A percentile compares a stretch with the other conserved stretches of the same genome.
phyloP scores from a whole-genome alignment of 2,888 invertebrate genomes.

The Incurvaria masculella region DNA sequence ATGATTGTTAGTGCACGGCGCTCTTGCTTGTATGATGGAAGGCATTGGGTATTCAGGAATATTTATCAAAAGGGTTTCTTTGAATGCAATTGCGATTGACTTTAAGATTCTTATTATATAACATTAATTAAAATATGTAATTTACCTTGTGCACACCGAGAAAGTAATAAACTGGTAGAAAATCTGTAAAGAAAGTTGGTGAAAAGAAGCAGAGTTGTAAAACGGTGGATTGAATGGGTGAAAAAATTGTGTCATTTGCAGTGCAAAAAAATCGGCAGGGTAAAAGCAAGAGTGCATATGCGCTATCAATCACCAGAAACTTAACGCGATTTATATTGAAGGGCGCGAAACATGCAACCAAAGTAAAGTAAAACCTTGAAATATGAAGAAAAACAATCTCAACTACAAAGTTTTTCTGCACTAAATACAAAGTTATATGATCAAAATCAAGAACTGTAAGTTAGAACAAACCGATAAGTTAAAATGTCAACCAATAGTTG shows the following conservation, averaged over 20 bases:
- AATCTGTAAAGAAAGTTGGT: too few relatives aligned
- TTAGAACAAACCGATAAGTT: not conserved
- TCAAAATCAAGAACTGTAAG: not conserved
- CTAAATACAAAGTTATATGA: too few relatives aligned
- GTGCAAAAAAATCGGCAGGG: not conserved
- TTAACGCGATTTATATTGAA: constrained; percentile 8
- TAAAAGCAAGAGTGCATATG: constrained; percentile 29
- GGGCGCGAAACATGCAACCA: not conserved
- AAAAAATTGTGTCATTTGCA: not conserved
- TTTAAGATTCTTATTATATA: too few relatives aligned
- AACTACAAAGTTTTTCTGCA: too few relatives aligned
- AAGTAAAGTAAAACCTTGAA: not conserved
- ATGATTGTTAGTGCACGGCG: constrained; percentile 44
- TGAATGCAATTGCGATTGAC: not conserved
- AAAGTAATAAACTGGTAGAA: constrained; percentile 1
- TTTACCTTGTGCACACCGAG: not conserved
- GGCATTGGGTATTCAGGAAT: too few relatives aligned
- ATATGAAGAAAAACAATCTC: too few relatives aligned
- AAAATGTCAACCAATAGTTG: too few relatives aligned
- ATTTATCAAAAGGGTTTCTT: too few relatives aligned
- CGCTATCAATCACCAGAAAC: constrained; percentile 47
- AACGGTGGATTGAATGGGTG: not conserved
- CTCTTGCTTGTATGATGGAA: constrained; percentile 34
- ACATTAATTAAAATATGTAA: not conserved
- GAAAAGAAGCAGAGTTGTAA: not conserved